A percentile compares a stretch with the other conserved stretches of the same genome.
phyloP scores from a whole-genome alignment of 1,140 invertebrate genomes.

The Teleopsis dalmanni region DNA sequence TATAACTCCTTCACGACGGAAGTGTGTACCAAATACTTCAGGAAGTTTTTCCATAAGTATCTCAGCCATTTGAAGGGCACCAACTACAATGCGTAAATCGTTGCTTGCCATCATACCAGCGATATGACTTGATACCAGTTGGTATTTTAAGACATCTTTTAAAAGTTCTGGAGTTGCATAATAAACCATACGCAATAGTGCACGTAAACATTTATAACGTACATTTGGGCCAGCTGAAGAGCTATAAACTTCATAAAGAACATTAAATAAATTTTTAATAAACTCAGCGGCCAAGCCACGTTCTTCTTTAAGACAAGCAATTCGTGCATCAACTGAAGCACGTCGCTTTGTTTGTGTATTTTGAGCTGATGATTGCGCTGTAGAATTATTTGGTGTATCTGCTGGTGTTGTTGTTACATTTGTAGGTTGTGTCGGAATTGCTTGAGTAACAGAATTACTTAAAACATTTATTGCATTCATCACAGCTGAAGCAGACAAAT shows the following conservation, averaged over 20 bases:
- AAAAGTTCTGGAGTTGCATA: constrained; percentile 82
- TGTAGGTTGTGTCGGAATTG: too few species aligned
- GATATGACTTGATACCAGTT: constrained; percentile 93
- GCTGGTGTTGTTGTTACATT: constrained; percentile 15
- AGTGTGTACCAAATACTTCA: constrained; percentile 89
- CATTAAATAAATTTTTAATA: constrained; percentile 81
- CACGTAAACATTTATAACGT: constrained; percentile 89
- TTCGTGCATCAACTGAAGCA: constrained; percentile 53
- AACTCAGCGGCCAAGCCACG: constrained; percentile 67
- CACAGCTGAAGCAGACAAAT: constrained; percentile 20
- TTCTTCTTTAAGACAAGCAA: constrained; percentile 57
- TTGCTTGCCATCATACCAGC: constrained; percentile 96
- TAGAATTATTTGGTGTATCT: constrained; percentile 16
- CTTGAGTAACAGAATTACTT: too few species aligned
- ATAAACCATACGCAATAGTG: constrained; percentile 92
- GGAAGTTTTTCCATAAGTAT: constrained; percentile 94
- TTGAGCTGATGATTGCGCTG: constrained; percentile 13
- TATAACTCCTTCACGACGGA: constrained; percentile 89
- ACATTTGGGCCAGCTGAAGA: constrained; percentile 95
- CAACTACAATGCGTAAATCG: constrained; percentile 91
- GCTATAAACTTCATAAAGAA: constrained; percentile 94
- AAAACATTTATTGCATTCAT: constrained; percentile 10
- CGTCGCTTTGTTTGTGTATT: constrained; percentile 26
- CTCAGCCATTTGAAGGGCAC: constrained; percentile 93
- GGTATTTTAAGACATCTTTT: constrained; percentile 81